These are phyloP conservation scores for Eolophus roseicapilla DNA, from an alignment of 2,113 vertebrate genomes.

Conservation along the genomic window DNA sequence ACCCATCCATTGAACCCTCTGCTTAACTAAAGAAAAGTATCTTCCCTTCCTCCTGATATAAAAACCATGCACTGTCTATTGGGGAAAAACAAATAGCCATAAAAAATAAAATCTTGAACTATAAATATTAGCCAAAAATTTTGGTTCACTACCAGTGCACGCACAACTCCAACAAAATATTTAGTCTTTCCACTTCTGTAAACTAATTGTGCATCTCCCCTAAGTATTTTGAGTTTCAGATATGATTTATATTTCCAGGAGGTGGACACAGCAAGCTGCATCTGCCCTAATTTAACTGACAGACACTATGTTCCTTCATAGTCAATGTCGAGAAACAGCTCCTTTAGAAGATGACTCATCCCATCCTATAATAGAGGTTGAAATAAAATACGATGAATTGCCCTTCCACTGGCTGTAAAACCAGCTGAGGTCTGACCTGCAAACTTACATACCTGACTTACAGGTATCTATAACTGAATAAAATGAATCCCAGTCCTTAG, in stretches of 20 bases:
- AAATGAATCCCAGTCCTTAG: neutral
- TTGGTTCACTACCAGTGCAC: neutral
- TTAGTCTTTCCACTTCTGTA: neutral
- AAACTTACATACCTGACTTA: neutral
- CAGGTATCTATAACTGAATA: neutral
- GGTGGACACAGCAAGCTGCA: neutral
- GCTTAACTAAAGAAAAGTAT: neutral
- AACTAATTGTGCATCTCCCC: neutral
- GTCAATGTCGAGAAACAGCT: slow-evolving; percentile 2
- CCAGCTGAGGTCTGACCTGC: neutral
- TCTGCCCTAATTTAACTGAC: slow-evolving; percentile 38
- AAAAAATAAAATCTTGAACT: neutral
- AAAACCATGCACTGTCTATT: neutral
- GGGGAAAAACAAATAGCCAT: neutral
- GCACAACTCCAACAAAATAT: neutral
- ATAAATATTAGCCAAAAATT: neutral
- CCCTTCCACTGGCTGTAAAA: neutral
- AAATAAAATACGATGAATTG: slow-evolving; percentile 35
- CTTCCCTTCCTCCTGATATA: neutral
- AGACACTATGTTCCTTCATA: slow-evolving; percentile 21
- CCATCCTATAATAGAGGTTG: neutral
- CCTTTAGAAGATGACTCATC: slow-evolving; percentile 45
- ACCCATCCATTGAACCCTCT: neutral
- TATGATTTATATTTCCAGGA: neutral
- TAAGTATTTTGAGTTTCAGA: neutral